Base-by-base conservation (phyloP, 2,888 invertebrate genomes). In the Diaprepes abbreviatus region DNA sequence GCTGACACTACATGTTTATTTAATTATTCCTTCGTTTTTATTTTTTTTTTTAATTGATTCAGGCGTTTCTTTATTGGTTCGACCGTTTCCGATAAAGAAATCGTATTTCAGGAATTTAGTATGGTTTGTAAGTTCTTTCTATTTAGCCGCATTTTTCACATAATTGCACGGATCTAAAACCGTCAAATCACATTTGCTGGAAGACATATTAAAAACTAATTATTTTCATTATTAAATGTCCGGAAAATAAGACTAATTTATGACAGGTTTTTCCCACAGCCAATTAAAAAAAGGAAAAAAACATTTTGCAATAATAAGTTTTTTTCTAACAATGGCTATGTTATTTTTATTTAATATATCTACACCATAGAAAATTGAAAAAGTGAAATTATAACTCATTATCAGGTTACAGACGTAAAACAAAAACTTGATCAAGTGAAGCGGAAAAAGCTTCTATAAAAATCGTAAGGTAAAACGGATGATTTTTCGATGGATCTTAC, bases 281-380 rank as follows among this genome's bases (percentile, higher is more conserved):
- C 24, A 12, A 24, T 28, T 48, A 7, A 4, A 3, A 2, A 33
- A 33, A 33, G 7, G 7, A 14, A 36, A 4, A 36, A 36, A n/a
- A 36, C 12, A 9, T 33, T 36, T 36, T 36, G 6, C 36, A 12
- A 3, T 36, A 36, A 36, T 36, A 9, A 33, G 4, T 3, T 9
- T 33, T 3, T 33, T 24, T 24, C 24, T 14, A 33, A 33, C 12
- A 10, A 16, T 54, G 17, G 5, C 24, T 17, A 3, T 35, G 7
- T 33, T 35, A n/a, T n/a, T n/a, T 16, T 33, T 4, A n/a, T 6
- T 55, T n/a, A 55, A 36, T 12, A n/a, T n/a, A n/a, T n/a, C n/a
- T n/a, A n/a, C n/a, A 60, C 48, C 60, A 21, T 60, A 50, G 48
- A 60, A 17, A 62, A 60, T 48, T 45, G 9, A 35, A 35, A 48